Conservation (phyloP, 2,113 vertebrate species). For the Bettongia penicillata region DNA sequence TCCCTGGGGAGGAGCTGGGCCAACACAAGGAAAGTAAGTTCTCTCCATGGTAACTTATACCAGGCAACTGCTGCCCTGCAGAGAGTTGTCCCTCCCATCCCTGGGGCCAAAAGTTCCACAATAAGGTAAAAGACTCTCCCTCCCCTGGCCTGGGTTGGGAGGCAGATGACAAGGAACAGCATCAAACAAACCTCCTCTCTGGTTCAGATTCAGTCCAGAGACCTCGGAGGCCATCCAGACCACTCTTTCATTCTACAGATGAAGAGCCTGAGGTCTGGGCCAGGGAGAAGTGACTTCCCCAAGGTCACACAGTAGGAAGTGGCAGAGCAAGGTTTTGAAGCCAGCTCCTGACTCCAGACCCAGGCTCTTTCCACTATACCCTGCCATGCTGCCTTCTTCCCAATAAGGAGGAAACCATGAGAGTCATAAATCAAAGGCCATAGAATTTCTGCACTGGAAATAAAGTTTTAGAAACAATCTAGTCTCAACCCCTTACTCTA, state of each 20-base stretch:
- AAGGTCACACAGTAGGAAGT: neutral
- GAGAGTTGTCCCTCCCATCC: conserved; percentile 50
- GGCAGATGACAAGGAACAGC: neutral
- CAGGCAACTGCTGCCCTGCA: conserved; percentile 28
- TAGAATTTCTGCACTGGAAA: neutral
- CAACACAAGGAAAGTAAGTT: conserved; percentile 1
- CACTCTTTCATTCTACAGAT: neutral
- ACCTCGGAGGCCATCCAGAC: neutral
- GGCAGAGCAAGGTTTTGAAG: neutral
- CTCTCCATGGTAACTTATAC: conserved; percentile 12
- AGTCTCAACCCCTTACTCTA: neutral
- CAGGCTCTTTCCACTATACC: neutral
- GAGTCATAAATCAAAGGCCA: neutral
- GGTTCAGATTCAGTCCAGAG: neutral
- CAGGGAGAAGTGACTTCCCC: neutral
- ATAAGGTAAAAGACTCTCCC: neutral
- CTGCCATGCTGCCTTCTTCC: neutral
- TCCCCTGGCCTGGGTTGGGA: neutral
- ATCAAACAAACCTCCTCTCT: neutral
- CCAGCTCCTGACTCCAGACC: neutral
- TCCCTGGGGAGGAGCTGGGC: neutral
- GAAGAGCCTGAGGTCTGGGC: neutral
- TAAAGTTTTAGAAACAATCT: neutral
- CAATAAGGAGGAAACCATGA: neutral
- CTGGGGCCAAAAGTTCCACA: conserved; percentile 36